Evolutionary conservation across 2,888 invertebrate genomes (phyloP).

Genomic region (Emesis furor): DNA sequence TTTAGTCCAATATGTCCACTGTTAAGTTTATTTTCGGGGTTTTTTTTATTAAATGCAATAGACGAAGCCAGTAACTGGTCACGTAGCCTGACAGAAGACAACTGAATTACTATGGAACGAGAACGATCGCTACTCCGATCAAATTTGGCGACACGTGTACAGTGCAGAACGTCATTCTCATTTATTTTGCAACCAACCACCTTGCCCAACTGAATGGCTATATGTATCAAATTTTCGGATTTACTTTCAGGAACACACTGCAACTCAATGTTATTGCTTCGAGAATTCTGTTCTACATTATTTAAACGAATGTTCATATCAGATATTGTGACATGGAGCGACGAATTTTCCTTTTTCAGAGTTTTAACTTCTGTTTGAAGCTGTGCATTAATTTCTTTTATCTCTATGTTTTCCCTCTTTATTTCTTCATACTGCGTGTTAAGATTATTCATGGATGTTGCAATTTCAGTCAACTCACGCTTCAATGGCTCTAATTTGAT

Average conservation of each 20-base stretch:
- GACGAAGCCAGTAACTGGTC: constrained; percentile 16
- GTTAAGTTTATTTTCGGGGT: constrained; percentile 20
- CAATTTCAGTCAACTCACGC: not conserved
- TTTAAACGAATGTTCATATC: too few relatives aligned
- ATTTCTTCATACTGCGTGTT: not conserved
- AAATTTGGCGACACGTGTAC: constrained; percentile 14
- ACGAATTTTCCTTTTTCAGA: not conserved
- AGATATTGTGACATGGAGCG: too few relatives aligned
- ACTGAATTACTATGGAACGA: constrained; percentile 6
- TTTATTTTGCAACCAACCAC: not conserved
- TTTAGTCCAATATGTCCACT: not conserved
- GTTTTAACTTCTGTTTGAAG: not conserved
- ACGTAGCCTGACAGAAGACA: not conserved
- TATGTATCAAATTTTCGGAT: too few relatives aligned
- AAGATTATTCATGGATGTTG: not conserved
- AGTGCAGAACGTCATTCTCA: not conserved
- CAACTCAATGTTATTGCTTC: too few relatives aligned
- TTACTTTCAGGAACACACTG: too few relatives aligned
- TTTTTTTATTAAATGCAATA: not conserved
- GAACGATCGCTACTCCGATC: constrained; percentile 5
- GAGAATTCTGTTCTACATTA: too few relatives aligned
- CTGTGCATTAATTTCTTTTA: not conserved
- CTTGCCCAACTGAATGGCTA: not conserved
- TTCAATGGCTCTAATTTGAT: not conserved
- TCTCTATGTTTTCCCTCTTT: not conserved